Evolutionary conservation across 2,797 vertebrate species (phyloP).

Genomic region (Hippoglossus hippoglossus): DNA sequence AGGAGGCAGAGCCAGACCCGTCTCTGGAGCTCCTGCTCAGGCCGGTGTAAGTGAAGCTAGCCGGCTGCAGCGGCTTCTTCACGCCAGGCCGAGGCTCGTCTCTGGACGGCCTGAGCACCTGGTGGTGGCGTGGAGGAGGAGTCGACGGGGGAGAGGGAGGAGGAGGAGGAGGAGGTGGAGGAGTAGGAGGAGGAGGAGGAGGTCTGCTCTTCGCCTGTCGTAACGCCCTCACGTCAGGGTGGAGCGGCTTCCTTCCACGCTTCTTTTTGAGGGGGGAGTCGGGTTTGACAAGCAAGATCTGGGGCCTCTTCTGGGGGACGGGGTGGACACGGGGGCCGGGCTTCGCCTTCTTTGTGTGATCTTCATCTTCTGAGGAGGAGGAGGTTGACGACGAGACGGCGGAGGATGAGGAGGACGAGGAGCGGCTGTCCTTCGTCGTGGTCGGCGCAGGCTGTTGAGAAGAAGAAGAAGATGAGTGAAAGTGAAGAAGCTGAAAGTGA

Average conservation of each 20-base stretch:
- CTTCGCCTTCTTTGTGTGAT: constrained; percentile 85
- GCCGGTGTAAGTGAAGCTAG: constrained; percentile 84
- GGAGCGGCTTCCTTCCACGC: constrained; percentile 90
- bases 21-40: constrained; percentile 66
- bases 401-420: constrained; percentile 76
- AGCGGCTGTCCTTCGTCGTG: constrained; percentile 56
- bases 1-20: constrained; percentile 35
- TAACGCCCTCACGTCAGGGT: constrained; percentile 87
- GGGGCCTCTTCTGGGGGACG: constrained; percentile 91
- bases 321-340: constrained; percentile 85
- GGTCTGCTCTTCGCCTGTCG: constrained; percentile 79
- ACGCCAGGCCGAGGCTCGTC: constrained; percentile 65
- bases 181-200: constrained; percentile 17
- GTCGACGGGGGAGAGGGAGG: constrained; percentile 18
- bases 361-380: constrained; percentile 89
- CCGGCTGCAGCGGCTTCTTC: constrained; percentile 83
- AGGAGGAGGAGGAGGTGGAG: constrained; percentile 18
- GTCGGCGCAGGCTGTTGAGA: constrained; percentile 49
- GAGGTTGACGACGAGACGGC: constrained; percentile 73
- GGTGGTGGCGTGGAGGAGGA: constrained; percentile 74
- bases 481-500: no score
- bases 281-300: constrained; percentile 89
- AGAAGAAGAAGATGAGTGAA: neutral
- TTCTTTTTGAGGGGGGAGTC: constrained; percentile 87
- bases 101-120: constrained; percentile 79